Base-by-base conservation (phyloP, 2,888 invertebrate species). In the Zele albiditarsus region DNA sequence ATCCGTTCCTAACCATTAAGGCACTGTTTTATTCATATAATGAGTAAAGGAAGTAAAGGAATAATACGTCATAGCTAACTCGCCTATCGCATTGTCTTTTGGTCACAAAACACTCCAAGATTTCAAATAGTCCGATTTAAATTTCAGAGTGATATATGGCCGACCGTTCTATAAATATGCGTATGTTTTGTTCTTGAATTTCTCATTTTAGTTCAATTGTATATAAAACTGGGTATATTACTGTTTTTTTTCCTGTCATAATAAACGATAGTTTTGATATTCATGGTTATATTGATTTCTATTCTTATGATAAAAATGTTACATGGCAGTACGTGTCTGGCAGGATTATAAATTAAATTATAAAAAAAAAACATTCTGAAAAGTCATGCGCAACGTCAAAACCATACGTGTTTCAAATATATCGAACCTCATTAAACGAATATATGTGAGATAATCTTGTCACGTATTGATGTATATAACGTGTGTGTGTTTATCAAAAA, bases 21-120 rank as follows among this genome's bases (percentile, higher is more conserved):
- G 78, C 70, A 69, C 80, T 82, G 79, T 82, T 83, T 85, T 84
- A 85, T 83, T 85, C 84, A 84, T 84, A 74, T 10, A 10, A 33
- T 28, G 70, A 79, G 78, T 79, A 81, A 84, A 63, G 83, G 83
- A 85, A 84, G 77, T 46, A 16, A 62, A 53, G 12, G 31, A 57
- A 62, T 23, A 23, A 62, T 62, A 73, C 68, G 73, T 73, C 68
- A 73, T 66, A 57, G 33, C 25, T 68, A 53, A 28, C 28, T 53
- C 53, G 28, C 67, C 16, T n/a, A 67, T 23, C 23, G 57, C 46
- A 53, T 68, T 68, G 57, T 68, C 31, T 53, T 68, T 8, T 31
- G 10, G 31, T 53, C n/a, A 57, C 25, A 23, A 57, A 67, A 53
- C 53, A 53, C 1, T 53, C 4, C 4, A 3, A 2, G 53, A 20